These are phyloP conservation scores for Amyelois transitella DNA, from an alignment of 1,140 invertebrate genomes.

Conservation along the genomic window DNA sequence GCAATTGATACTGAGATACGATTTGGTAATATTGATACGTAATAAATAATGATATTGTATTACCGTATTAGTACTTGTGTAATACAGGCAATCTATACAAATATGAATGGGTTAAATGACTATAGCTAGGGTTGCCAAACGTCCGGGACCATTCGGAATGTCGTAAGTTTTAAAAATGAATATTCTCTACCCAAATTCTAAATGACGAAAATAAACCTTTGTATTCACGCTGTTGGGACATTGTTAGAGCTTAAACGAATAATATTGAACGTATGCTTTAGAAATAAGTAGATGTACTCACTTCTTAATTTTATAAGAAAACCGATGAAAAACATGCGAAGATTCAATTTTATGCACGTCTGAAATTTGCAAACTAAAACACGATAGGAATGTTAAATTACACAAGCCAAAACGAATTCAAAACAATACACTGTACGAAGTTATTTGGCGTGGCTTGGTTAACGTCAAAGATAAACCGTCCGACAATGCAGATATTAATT, in stretches of 20 bases:
- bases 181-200: too few relatives aligned
- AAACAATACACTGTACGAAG: neutral
- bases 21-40: neutral
- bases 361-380: neutral
- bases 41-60: neutral
- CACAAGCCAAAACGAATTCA: neutral
- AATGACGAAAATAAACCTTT: too few relatives aligned
- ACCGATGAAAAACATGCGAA: neutral
- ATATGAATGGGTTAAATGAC: too few relatives aligned
- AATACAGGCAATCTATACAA: neutral
- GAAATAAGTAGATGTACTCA: too few relatives aligned
- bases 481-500: neutral
- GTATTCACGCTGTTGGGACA: too few relatives aligned
- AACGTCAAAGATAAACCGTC: neutral
- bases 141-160: too few relatives aligned
- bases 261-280: too few relatives aligned
- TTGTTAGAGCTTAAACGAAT: too few relatives aligned
- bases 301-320: too few relatives aligned
- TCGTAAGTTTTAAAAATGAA: too few relatives aligned
- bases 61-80: neutral
- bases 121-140: too few relatives aligned
- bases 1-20: neutral
- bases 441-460: neutral
- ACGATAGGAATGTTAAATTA: neutral
- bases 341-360: neutral